phyloP scores from a whole-genome alignment of 2,888 invertebrate genomes.

The Smittia aterrima region DNA sequence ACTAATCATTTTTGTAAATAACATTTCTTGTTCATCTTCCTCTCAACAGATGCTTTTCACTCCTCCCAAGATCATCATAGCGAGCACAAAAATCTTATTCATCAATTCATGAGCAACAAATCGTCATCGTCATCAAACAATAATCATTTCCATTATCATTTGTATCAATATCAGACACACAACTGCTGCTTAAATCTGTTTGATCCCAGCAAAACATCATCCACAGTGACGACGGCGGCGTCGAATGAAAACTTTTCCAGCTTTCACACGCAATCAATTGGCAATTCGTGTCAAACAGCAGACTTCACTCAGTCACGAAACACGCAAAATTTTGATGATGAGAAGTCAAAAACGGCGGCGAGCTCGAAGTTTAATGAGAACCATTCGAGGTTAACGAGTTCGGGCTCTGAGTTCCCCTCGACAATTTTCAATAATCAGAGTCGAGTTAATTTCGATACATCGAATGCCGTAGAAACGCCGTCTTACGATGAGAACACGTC shows the following conservation, averaged over 20 bases:
- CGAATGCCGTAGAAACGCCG: background rate
- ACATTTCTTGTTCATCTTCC: background rate
- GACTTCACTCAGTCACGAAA: background rate
- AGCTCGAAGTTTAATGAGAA: conserved; percentile 18
- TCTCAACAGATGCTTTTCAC: background rate
- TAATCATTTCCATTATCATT: conserved; percentile 40
- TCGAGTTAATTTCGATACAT: background rate
- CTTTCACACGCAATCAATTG: conserved; percentile 13
- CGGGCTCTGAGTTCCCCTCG: conserved; percentile 1
- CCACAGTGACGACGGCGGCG: conserved; percentile 39
- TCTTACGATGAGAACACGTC: conserved; percentile 1
- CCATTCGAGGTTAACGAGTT: background rate
- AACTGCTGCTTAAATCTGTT: conserved; percentile 35
- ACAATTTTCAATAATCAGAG: background rate
- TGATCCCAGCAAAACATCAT: conserved; percentile 39
- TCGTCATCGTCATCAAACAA: conserved; percentile 28
- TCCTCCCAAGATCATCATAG: background rate
- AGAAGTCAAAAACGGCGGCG: background rate
- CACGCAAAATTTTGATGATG: background rate
- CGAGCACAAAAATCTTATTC: conserved; percentile 31
- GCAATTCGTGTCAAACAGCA: conserved; percentile 18
- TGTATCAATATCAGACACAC: conserved; percentile 40
- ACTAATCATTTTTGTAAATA: background rate
- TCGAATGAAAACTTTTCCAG: conserved; percentile 33
- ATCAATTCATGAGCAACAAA: conserved; percentile 41